Base-by-base conservation (phyloP, 2,113 vertebrate genomes). In the Potamarius usumacintae region DNA sequence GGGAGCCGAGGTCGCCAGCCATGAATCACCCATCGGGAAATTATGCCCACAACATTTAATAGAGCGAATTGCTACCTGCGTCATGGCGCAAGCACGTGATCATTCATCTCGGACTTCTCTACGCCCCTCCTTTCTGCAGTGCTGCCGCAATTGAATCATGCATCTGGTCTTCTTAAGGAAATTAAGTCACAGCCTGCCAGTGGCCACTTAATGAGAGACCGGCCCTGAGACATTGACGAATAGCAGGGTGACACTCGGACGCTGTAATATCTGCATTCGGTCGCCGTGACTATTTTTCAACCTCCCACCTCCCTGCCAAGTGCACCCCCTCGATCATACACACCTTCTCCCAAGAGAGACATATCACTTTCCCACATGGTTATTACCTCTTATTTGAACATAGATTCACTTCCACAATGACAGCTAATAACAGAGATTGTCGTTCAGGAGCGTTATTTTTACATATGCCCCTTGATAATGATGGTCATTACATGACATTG, bases 151-250 rank as follows among this genome's bases (percentile, higher is more conserved):
- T 98, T 98, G 97, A 99, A 99, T 99, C 97, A 98, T 96, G 97
- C 98, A 97, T 98, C 98, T 97, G 96, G 95, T 97, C 96, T 96
- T 97, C 96, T 97, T 99, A 99, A 97, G 96, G 96, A 98, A 99
- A 99, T 99, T 96, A 99, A 98, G 97, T 97, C 97, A 96, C 96
- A 95, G 95, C 95, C 93, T 92, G 95, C 95, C 95, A 94, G 95
- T 92, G 95, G 95, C 93, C 96, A 96, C 96, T 99, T 98, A 98
- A 99, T 98, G 97, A 98, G 97, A 98, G 95, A 94, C 92, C 92
- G 96, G 95, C 93, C 90, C 22, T 93, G 87, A 93, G 97, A 98
- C 98, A 97, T 94, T 99, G 98, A 99, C 95, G 94, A 96, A 99
- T 99, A 97, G 96, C 93, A 91, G 78, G 96, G 95, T 92, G 96